A percentile compares a stretch with the other conserved stretches of the same genome.
Conservation (phyloP, 1,140 invertebrate species). For the Hypsibius dujardini region DNA sequence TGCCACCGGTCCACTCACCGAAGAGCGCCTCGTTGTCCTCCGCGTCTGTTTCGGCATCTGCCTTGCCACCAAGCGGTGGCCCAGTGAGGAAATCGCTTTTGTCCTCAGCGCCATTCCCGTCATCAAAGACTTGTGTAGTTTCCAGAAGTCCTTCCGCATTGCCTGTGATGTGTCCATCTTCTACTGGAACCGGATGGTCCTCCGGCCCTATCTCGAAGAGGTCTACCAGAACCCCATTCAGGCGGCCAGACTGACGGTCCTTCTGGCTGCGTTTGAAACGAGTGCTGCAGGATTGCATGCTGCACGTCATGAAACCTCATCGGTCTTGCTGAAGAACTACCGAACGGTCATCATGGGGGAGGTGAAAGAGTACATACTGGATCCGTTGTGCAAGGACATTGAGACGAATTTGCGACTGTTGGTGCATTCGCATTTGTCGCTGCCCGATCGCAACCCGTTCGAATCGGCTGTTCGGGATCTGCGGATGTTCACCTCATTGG, state of each 20-base stretch:
- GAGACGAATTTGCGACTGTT: constrained; percentile 75
- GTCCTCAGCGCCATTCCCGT: background rate
- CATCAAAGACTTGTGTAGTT: background rate
- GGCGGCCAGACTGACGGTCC: background rate
- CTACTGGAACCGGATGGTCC: constrained; percentile 4
- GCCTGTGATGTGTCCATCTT: background rate
- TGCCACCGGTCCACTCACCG: background rate
- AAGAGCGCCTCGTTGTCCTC: background rate
- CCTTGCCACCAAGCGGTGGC: background rate
- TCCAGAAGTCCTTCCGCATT: background rate
- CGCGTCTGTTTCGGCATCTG: background rate
- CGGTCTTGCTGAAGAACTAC: constrained; percentile 2
- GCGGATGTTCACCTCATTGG: constrained; percentile 36
- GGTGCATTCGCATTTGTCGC: constrained; percentile 70
- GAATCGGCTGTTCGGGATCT: constrained; percentile 39
- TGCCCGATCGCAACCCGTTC: constrained; percentile 59
- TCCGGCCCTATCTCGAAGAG: constrained; percentile 1
- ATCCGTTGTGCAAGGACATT: constrained; percentile 60
- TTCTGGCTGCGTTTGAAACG: background rate
- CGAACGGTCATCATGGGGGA: background rate
- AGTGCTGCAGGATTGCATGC: background rate
- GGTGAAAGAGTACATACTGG: constrained; percentile 35
- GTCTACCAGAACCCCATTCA: constrained; percentile 11
- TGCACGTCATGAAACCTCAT: background rate
- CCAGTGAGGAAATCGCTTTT: background rate